Conservation (phyloP, 37 sponge, comb jelly and placozoan species). For the Cladorhizidae sp. region DNA sequence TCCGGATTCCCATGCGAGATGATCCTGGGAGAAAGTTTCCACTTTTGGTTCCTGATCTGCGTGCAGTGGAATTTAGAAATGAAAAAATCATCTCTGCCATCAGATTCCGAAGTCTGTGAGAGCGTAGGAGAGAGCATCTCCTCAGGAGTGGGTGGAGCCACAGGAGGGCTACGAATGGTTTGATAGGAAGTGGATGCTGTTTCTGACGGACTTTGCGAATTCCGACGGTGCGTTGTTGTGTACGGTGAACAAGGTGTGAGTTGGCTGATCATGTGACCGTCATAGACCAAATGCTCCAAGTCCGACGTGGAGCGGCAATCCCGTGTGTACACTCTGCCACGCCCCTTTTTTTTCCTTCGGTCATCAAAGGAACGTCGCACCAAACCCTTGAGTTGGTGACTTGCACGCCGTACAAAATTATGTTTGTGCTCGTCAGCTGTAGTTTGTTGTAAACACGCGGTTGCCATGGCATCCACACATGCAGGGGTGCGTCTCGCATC, state of each 20-base stretch:
- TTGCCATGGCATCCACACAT: too few relatives aligned
- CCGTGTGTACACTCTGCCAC: too few relatives aligned
- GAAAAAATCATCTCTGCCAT: background rate
- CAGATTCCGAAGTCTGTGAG: background rate
- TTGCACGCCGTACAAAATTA: background rate
- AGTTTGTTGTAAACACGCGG: too few relatives aligned
- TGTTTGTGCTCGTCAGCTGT: too few relatives aligned
- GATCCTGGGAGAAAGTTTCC: conserved; percentile 18
- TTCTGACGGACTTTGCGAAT: background rate
- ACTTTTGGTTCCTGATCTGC: conserved; percentile 13
- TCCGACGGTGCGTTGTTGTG: background rate
- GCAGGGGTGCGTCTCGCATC: too few relatives aligned
- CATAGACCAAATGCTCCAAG: background rate
- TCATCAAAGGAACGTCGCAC: background rate
- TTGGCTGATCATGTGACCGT: background rate
- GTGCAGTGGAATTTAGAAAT: conserved; percentile 4
- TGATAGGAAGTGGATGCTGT: background rate
- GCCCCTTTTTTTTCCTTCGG: too few relatives aligned
- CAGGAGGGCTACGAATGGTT: background rate
- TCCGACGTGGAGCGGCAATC: background rate
- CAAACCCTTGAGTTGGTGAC: background rate
- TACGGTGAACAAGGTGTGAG: background rate
- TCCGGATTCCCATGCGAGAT: background rate
- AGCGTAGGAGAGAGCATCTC: background rate
- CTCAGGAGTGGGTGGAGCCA: background rate